These are phyloP conservation scores for Anastatus disparis DNA, from an alignment of 1,140 invertebrate genomes.

Conservation along the genomic window DNA sequence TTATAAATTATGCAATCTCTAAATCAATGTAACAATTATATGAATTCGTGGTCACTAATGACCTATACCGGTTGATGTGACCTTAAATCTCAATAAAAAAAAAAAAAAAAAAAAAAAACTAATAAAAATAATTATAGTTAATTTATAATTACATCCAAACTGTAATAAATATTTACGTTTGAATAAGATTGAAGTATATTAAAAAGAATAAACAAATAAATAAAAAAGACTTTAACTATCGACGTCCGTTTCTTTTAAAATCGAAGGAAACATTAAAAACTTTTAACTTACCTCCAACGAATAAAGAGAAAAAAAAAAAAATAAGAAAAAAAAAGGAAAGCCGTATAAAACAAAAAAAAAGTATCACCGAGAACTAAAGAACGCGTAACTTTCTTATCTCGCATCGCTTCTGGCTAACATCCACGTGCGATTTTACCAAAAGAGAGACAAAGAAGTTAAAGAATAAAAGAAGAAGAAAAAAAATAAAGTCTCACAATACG, in stretches of 20 bases:
- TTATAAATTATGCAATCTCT: too few relatives aligned
- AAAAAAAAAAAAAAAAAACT: too few relatives aligned
- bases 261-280: not conserved
- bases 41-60: too few relatives aligned
- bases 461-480: conserved; percentile 22
- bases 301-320: not conserved
- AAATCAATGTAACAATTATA: too few relatives aligned
- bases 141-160: too few relatives aligned
- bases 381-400: conserved; percentile 31
- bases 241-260: not conserved
- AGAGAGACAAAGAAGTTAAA: not conserved
- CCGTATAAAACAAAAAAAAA: not conserved
- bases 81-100: too few relatives aligned
- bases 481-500: conserved; percentile 24
- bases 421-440: conserved; percentile 14
- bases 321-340: not conserved
- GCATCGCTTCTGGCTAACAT: conserved; percentile 15
- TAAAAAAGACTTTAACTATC: too few relatives aligned
- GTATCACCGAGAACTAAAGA: not conserved
- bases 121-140: too few relatives aligned
- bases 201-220: too few relatives aligned
- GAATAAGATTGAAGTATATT: too few relatives aligned
- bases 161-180: too few relatives aligned
- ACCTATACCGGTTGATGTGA: too few relatives aligned
- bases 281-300: not conserved